These are phyloP conservation scores for Spodoptera littoralis DNA, from an alignment of 2,888 invertebrate genomes.

Conservation along the genomic window DNA sequence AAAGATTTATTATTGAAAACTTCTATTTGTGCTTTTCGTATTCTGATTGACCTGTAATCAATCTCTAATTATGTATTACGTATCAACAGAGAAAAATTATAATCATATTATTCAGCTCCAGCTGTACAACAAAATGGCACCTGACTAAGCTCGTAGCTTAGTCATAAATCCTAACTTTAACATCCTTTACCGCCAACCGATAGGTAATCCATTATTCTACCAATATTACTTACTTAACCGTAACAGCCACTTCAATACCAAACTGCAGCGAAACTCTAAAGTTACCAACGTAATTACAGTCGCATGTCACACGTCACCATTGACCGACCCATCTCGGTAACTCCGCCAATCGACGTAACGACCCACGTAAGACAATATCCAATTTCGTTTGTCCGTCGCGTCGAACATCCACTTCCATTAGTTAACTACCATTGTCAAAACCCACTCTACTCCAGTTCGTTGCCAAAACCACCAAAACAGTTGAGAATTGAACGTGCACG, in stretches of 20 bases:
- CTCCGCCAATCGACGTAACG: constrained; percentile 65
- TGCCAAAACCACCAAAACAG: constrained; percentile 82
- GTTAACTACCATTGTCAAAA: constrained; percentile 86
- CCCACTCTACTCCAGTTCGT: constrained; percentile 79
- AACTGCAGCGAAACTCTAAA: constrained; percentile 31
- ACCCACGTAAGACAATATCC: constrained; percentile 74
- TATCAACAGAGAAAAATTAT: no score
- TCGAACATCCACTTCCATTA: constrained; percentile 79
- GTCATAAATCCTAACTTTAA: no score
- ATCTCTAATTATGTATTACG: no score
- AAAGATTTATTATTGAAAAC: background rate
- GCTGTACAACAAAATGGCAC: no score
- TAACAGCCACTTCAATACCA: background rate
- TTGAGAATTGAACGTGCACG: constrained; percentile 76
- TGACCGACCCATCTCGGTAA: constrained; percentile 62
- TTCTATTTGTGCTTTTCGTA: background rate
- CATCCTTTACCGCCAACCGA: no score
- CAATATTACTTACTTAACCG: constrained; percentile 3
- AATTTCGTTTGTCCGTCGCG: constrained; percentile 74
- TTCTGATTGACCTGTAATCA: no score
- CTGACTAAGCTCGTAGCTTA: no score
- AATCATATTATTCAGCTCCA: no score
- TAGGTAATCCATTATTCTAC: constrained; percentile 3
- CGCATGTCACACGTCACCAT: constrained; percentile 57
- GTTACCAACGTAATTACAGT: constrained; percentile 52